phyloP scores from a whole-genome alignment of 2,113 vertebrate genomes.

The Gobio gobio region DNA sequence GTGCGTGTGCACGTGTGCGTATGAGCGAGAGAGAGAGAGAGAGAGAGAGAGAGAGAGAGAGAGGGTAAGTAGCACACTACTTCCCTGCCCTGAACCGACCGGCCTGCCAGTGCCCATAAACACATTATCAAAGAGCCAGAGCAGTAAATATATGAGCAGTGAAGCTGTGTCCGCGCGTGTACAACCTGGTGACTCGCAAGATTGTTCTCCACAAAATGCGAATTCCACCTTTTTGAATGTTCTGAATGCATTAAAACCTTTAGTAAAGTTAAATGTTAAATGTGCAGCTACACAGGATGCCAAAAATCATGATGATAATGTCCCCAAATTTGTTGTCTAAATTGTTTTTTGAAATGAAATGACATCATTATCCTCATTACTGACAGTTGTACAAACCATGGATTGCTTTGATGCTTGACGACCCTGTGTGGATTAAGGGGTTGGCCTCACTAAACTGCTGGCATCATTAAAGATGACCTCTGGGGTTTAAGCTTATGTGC shows the following conservation, averaged over 20 bases:
- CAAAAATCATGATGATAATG: not conserved
- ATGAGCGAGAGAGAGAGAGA: conserved; percentile 2
- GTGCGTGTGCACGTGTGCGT: conserved; percentile 29
- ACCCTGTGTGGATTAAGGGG: conserved; percentile 32
- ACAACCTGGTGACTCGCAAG: not conserved
- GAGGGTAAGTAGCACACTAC: conserved; percentile 58
- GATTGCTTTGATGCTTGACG: conserved; percentile 25
- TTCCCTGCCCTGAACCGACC: conserved; percentile 54
- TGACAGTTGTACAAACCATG: conserved; percentile 29
- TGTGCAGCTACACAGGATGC: not conserved
- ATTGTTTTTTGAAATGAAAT: conserved; percentile 9
- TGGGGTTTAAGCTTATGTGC: conserved; percentile 30
- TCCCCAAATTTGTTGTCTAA: not conserved
- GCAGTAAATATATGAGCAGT: conserved; percentile 60
- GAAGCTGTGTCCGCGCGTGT: conserved; percentile 21
- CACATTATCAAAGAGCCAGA: conserved; percentile 58
- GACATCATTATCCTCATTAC: conserved; percentile 35
- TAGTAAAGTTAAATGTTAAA: not conserved
- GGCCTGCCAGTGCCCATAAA: conserved; percentile 57
- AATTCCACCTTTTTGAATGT: not conserved
- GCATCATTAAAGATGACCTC: conserved; percentile 54
- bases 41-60: conserved; percentile 22
- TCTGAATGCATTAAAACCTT: not conserved
- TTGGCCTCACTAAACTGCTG: conserved; percentile 42
- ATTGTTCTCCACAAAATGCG: not conserved